A percentile compares a stretch with the other conserved stretches of the same genome.
Conservation (phyloP, 2,888 invertebrate species). For the Lasioglossum figueresi region DNA sequence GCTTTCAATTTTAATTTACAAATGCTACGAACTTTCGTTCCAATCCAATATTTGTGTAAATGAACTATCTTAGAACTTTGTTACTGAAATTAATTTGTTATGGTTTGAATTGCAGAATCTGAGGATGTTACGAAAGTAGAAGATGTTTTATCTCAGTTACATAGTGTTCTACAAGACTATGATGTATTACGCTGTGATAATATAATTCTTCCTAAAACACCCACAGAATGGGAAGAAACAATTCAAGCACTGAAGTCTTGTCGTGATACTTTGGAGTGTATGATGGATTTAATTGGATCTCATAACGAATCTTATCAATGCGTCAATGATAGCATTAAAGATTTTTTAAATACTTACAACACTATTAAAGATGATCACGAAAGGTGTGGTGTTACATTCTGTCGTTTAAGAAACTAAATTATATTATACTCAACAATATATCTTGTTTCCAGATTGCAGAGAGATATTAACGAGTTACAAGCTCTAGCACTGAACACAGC, state of each 20-base stretch:
- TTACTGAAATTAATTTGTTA: neutral
- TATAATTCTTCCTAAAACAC: slow-evolving; percentile 69
- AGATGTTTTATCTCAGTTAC: slow-evolving; percentile 57
- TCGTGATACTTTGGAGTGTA: slow-evolving; percentile 51
- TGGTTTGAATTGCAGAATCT: slow-evolving; percentile 54
- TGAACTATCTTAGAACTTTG: neutral
- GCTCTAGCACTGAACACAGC: slow-evolving; percentile 30
- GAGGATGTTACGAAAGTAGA: slow-evolving; percentile 51
- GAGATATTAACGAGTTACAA: slow-evolving; percentile 29
- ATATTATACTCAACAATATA: neutral
- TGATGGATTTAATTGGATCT: slow-evolving; percentile 59
- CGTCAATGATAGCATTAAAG: slow-evolving; percentile 57
- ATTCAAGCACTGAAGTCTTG: slow-evolving; percentile 54
- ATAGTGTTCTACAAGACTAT: slow-evolving; percentile 60
- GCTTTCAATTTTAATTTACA: too few species aligned
- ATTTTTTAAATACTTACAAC: slow-evolving; percentile 52
- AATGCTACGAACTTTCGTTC: too few species aligned
- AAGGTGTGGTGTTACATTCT: slow-evolving; percentile 13
- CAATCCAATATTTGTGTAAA: neutral
- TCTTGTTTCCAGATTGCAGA: slow-evolving; percentile 37
- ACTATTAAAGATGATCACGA: slow-evolving; percentile 19
- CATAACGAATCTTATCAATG: slow-evolving; percentile 55
- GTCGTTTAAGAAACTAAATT: neutral
- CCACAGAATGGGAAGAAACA: slow-evolving; percentile 55
- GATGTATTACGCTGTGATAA: slow-evolving; percentile 69